Base-by-base conservation (phyloP, 2,113 vertebrate species). In the Cephalopterus ornatus region DNA sequence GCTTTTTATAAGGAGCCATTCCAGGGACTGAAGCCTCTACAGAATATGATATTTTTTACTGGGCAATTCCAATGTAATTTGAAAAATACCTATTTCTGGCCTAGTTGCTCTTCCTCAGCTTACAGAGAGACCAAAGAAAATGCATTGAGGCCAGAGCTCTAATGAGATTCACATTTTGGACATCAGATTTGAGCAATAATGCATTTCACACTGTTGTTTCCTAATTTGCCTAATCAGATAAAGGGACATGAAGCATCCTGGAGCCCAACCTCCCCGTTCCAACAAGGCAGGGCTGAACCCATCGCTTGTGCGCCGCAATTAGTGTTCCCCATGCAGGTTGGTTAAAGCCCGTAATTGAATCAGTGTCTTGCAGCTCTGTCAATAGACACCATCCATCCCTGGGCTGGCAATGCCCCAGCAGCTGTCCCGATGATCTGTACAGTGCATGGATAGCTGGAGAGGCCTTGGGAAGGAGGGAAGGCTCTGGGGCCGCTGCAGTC, bases 161-260 rank as follows among this genome's bases (percentile, higher is more conserved):
- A 95, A 96, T 73, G 89, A 85, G 87, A 95, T 85, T 85, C 89
- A 82, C 53, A 16, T 89, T 96, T 95, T 96, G 91, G 93, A 92
- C 84, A 76, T 91, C 52, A 26, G 50, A 65, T 85, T 80, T 65
- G 73, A 87, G 85, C 89, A 95, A 55, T 74, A 93, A 94, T 91
- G 89, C 93, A 95, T 97, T 95, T 96, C 93, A 95, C 91, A 97
- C 86, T 75, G 89, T 91, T 96, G 93, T 97, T 94, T 89, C 93
- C 84, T 95, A 85, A 96, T 97, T 92, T 92, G 84, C 86, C 77
- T 95, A 95, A 96, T 96, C 94, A 91, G 93, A 94, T 96, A 75
- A 95, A 84, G 87, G 87, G 83, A 97, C 86, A 95, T 89, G 86
- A 93, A 91, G 93, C 93, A 94, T 96, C 89, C 91, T 83, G 21